Conservation (phyloP, 2,113 vertebrate genomes). For the Camarhynchus parvulus region DNA sequence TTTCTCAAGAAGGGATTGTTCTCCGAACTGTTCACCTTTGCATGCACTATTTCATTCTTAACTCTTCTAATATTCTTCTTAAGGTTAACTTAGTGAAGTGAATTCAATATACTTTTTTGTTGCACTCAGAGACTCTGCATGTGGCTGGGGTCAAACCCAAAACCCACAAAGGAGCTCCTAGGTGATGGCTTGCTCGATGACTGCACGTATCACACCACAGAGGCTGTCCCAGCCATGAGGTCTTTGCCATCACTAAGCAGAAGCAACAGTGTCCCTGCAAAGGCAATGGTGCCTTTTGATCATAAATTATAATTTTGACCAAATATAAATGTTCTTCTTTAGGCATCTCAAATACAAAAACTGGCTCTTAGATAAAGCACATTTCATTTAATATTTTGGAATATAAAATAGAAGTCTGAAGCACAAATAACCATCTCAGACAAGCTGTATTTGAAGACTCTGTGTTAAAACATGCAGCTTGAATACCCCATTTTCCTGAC, state of each 20-base stretch:
- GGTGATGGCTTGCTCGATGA: not conserved
- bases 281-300: not conserved
- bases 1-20: constrained; percentile 48
- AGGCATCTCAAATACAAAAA: not conserved
- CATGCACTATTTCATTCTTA: constrained; percentile 30
- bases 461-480: not conserved
- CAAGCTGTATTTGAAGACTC: not conserved
- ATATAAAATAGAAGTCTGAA: not conserved
- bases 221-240: not conserved
- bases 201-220: not conserved
- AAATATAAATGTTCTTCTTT: not conserved
- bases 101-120: constrained; percentile 24
- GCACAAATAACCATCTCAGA: not conserved
- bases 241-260: not conserved
- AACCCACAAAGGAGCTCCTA: not conserved
- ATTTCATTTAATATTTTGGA: not conserved
- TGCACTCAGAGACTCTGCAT: not conserved
- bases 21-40: constrained; percentile 56
- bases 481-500: not conserved
- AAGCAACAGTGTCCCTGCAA: not conserved
- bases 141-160: not conserved
- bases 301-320: not conserved
- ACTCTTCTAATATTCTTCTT: constrained; percentile 49
- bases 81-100: constrained; percentile 37
- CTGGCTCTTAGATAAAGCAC: not conserved